Evolutionary conservation across 2,113 vertebrate species (phyloP), one percentile per base, ranked within the genome.

Genomic region (Pachycephala philippinensis): DNA sequence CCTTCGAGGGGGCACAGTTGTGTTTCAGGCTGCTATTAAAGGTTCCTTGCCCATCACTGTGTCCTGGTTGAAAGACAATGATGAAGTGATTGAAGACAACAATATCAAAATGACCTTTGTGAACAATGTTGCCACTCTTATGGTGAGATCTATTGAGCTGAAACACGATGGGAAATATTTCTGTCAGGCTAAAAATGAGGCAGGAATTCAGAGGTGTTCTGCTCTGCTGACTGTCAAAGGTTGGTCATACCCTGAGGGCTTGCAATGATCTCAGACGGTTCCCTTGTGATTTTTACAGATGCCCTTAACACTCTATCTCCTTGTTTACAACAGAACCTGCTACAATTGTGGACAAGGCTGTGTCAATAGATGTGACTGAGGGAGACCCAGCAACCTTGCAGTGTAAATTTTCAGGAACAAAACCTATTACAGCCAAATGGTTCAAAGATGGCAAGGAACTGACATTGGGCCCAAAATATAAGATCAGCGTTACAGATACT

Each of bases 171-270:
- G 99, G 69, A 99, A 99, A 96, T 99, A 99, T 75, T 98, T 99
- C 42, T 99, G 99, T 96, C 98, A 99, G 92, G 99, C 98, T n/a
- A 99, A 99, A 98, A 99, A 99, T 27, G 99, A 99, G 95, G 99
- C 99, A 4, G 99, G 99, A 66, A 98, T 98, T 97, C 99, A 99
- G 96, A 99, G 98, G 16, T 99, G 99, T 93, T 99, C 99, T 81
- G 99, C 99, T 42, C 74, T 98, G 37, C 86, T 99, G 83, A 98
- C 98, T 75, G 99, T 99, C 26, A 99, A 99, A 99, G 99, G 99
- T 99, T 98, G 68, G 99, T 99, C 87, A 57, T 93, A 80, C 22
- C 21, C 77, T 49, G 49, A 74, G 39, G 23, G 8, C 23, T 42
- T 22, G 50, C 44, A 81, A 8, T 44, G 8, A 82, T 72, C 59